Percentiles rank a stretch among this genome's conserved stretches.
Conservation (phyloP, 2,797 vertebrate species). For the Mormyrus hasselquistii region DNA sequence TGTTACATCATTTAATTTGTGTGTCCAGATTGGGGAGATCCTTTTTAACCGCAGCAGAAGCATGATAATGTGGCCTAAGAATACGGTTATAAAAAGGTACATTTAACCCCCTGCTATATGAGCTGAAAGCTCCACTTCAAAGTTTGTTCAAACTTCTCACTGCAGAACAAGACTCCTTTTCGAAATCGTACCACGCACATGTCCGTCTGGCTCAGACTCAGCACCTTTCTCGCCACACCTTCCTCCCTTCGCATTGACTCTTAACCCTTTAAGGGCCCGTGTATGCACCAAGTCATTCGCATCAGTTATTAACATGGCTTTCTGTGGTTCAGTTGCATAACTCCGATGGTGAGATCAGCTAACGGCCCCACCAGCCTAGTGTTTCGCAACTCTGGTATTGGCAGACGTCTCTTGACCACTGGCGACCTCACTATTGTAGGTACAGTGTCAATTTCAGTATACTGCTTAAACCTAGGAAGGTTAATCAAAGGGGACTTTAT, state of each 20-base stretch:
- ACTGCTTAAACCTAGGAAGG: neutral
- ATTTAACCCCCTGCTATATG: neutral
- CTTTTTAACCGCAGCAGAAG: neutral
- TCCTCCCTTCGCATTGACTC: neutral
- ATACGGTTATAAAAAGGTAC: neutral
- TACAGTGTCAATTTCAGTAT: neutral
- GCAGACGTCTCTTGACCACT: neutral
- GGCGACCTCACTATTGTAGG: neutral
- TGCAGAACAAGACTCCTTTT: neutral
- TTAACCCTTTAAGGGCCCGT: neutral
- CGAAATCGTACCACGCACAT: neutral
- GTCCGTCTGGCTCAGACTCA: neutral
- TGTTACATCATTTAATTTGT: neutral
- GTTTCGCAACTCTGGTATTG: neutral
- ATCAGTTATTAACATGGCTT: neutral
- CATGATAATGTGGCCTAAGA: neutral
- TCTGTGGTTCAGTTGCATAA: neutral
- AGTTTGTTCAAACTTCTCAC: neutral
- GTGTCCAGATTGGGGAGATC: neutral
- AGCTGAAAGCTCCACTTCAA: neutral
- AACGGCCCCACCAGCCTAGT: neutral
- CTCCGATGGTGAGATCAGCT: neutral
- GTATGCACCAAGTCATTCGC: neutral
- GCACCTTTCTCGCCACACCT: neutral
- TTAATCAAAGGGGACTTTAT: neutral